A percentile compares a stretch with the other conserved stretches of the same genome.
phyloP scores from a whole-genome alignment of 2,888 invertebrate species.

The Phlogophora meticulosa region DNA sequence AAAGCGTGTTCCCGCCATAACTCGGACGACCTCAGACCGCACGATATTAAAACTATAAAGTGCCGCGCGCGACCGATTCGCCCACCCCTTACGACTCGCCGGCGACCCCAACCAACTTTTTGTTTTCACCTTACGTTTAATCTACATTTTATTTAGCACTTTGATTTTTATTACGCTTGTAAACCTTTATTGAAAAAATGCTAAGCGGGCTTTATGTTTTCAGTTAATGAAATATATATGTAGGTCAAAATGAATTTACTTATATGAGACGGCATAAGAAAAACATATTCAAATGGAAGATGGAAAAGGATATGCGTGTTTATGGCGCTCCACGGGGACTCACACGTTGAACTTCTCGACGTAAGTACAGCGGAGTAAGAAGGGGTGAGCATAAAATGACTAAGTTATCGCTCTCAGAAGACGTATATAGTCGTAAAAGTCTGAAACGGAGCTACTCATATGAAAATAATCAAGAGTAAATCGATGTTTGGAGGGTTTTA shows the following conservation, averaged over 20 bases:
- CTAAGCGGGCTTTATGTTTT: constrained; percentile 66
- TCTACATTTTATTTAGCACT: constrained; percentile 75
- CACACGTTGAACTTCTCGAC: constrained; percentile 84
- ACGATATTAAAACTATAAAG: constrained; percentile 91
- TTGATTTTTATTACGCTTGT: constrained; percentile 74
- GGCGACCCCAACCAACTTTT: constrained; percentile 71
- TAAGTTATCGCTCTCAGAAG: constrained; percentile 90
- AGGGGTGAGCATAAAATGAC: constrained; percentile 90
- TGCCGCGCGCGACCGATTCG: constrained; percentile 82
- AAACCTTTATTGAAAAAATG: constrained; percentile 73
- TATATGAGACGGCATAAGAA: constrained; percentile 69
- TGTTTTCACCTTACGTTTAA: constrained; percentile 74
- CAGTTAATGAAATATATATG: constrained; percentile 67
- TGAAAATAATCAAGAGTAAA: constrained; percentile 88
- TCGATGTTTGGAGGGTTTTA: constrained; percentile 76
- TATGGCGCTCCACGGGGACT: constrained; percentile 85
- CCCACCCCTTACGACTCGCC: constrained; percentile 70
- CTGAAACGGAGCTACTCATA: constrained; percentile 85
- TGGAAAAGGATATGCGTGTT: constrained; percentile 87
- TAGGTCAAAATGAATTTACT: constrained; percentile 61
- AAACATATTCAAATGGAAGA: constrained; percentile 84
- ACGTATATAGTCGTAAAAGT: constrained; percentile 88
- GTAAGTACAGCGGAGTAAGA: constrained; percentile 83
- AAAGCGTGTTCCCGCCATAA: constrained; percentile 82
- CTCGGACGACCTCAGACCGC: constrained; percentile 80